phyloP scores from a whole-genome alignment of 2,113 vertebrate species.

The Seriola dumerili region DNA sequence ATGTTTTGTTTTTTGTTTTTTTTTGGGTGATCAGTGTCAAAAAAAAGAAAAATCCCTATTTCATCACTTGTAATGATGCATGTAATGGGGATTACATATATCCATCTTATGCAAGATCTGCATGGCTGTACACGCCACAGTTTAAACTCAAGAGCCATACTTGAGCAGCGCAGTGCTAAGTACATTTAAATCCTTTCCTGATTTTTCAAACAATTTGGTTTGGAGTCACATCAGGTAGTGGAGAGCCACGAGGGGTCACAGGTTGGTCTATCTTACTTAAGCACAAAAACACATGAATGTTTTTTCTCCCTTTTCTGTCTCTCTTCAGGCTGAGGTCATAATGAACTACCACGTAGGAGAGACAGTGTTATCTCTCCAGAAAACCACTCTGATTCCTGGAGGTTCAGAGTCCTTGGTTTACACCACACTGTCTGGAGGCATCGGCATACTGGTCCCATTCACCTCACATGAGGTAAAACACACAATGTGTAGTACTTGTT shows the following conservation, averaged over 20 bases:
- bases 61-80: too few relatives aligned
- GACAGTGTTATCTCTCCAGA: slow-evolving; percentile 95
- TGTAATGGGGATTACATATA: too few relatives aligned
- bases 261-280: not conserved
- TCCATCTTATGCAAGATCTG: too few relatives aligned
- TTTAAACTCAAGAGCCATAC: too few relatives aligned
- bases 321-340: slow-evolving; percentile 93
- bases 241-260: too few relatives aligned
- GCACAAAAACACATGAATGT: not conserved
- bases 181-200: too few relatives aligned
- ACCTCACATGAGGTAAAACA: slow-evolving; percentile 94
- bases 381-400: slow-evolving; percentile 96
- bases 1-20: too few relatives aligned
- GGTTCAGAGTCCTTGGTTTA: slow-evolving; percentile 98
- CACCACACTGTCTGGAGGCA: slow-evolving; percentile 95
- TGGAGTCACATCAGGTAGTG: not conserved
- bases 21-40: too few relatives aligned
- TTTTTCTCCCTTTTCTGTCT: not conserved
- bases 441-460: slow-evolving; percentile 97
- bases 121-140: too few relatives aligned
- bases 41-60: too few relatives aligned
- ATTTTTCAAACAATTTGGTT: too few relatives aligned
- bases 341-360: slow-evolving; percentile 98
- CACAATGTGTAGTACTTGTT: not conserved
- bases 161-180: too few relatives aligned